These are phyloP conservation scores for Phoenicopterus ruber DNA, from an alignment of 2,113 vertebrate species.

Conservation along the genomic window DNA sequence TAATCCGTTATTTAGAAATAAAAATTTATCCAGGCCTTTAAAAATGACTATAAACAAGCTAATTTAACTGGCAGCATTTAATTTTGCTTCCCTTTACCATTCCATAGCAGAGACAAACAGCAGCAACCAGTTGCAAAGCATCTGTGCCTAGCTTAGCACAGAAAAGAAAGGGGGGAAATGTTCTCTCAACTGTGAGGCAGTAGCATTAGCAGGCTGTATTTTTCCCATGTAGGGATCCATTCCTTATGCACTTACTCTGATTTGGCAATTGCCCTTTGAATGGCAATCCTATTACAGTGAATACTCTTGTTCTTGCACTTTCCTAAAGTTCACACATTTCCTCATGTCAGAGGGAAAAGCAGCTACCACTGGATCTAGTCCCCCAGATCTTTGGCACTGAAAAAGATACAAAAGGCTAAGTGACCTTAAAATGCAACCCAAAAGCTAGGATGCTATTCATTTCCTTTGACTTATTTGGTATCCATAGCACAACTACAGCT, in stretches of 20 bases:
- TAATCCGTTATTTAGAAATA: not conserved
- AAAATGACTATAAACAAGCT: not conserved
- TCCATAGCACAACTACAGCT: not conserved
- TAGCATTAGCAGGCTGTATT: not conserved
- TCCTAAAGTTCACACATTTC: not conserved
- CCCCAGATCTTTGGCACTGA: not conserved
- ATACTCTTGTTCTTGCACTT: not conserved
- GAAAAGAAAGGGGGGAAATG: not conserved
- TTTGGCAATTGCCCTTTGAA: not conserved
- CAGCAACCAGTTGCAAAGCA: not conserved
- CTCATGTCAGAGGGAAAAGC: not conserved
- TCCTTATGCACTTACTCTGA: not conserved
- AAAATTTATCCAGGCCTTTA: not conserved
- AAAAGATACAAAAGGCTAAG: not conserved
- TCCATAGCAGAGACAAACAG: not conserved
- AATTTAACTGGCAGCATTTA: not conserved
- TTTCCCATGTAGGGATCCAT: not conserved
- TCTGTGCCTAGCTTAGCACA: not conserved
- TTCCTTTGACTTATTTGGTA: not conserved
- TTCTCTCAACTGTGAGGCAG: not conserved
- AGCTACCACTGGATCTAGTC: not conserved
- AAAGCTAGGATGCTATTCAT: not conserved
- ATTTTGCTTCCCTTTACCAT: not conserved
- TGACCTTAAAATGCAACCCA: not conserved
- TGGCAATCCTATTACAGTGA: fast-evolving